A percentile compares a stretch with the other conserved stretches of the same genome.
These are phyloP conservation scores for Thryonomys swinderianus DNA, from an alignment of 2,113 vertebrate genomes.

Conservation along the genomic window DNA sequence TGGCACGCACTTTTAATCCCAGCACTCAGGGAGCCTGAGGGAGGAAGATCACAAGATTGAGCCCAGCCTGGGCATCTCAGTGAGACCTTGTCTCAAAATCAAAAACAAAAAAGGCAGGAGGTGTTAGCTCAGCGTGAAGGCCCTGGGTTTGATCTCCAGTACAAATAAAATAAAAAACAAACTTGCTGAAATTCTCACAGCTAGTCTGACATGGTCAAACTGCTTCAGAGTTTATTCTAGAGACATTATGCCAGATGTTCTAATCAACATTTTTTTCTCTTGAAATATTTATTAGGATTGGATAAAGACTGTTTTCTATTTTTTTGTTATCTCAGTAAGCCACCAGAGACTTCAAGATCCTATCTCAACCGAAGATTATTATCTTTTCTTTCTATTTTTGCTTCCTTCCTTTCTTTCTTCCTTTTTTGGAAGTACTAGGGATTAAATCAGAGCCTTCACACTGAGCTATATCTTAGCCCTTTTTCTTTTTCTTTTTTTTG, in stretches of 20 bases:
- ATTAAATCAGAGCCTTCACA: not conserved
- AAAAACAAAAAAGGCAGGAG: not conserved
- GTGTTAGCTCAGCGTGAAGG: not conserved
- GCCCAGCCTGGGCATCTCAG: not conserved
- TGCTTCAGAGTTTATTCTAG: not conserved
- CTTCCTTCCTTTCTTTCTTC: not conserved
- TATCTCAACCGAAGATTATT: conserved; percentile 4
- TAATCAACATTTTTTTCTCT: conserved; percentile 39
- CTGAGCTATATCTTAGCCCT: not conserved
- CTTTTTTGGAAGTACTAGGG: not conserved
- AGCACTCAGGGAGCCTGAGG: not conserved
- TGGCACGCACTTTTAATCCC: not conserved
- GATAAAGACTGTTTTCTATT: conserved; percentile 35
- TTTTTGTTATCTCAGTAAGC: conserved; percentile 19
- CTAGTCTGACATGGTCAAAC: not conserved
- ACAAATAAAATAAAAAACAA: not conserved
- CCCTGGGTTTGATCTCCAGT: not conserved
- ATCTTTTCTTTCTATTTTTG: not conserved
- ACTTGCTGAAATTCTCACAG: not conserved
- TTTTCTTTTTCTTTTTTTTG: not conserved
- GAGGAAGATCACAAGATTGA: not conserved
- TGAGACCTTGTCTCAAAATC: not conserved
- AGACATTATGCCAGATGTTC: not conserved
- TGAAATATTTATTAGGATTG: conserved; percentile 8
- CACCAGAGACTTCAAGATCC: conserved; percentile 12